Conservation (phyloP, 1,140 invertebrate genomes). For the Thaumatotibia leucotreta region DNA sequence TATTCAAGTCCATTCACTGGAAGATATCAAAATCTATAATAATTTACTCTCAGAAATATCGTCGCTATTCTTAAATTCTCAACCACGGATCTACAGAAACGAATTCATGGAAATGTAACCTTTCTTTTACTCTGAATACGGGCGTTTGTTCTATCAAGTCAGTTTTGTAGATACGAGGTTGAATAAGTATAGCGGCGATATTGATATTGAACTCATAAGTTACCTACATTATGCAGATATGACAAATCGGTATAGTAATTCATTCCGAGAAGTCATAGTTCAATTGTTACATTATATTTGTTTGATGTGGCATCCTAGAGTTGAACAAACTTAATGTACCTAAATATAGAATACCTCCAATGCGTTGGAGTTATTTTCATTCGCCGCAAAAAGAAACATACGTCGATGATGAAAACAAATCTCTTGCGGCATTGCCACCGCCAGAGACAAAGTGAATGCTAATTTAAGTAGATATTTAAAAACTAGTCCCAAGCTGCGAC, state of each 20-base stretch:
- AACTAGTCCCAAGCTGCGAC: not conserved
- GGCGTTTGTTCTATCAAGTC: too few species aligned
- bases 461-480: not conserved
- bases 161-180: too few species aligned
- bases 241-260: not conserved
- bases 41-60: too few species aligned
- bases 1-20: not conserved
- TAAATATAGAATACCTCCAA: constrained; percentile 1
- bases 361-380: constrained; percentile 2
- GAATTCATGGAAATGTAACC: too few species aligned
- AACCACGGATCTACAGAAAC: too few species aligned
- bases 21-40: not conserved
- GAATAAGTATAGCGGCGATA: too few species aligned
- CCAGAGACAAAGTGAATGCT: constrained; percentile 1
- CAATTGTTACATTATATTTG: not conserved
- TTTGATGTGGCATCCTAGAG: not conserved
- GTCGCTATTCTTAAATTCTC: too few species aligned
- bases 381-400: constrained; percentile 7
- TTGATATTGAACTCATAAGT: not conserved
- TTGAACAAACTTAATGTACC: constrained; percentile 8
- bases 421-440: not conserved
- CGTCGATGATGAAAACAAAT: constrained; percentile 1
- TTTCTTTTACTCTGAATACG: too few species aligned
- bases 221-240: not conserved
- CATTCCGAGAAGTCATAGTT: not conserved